Evolutionary conservation across 2,888 invertebrate genomes (phyloP).

Genomic region (Pemphredon lugubris): DNA sequence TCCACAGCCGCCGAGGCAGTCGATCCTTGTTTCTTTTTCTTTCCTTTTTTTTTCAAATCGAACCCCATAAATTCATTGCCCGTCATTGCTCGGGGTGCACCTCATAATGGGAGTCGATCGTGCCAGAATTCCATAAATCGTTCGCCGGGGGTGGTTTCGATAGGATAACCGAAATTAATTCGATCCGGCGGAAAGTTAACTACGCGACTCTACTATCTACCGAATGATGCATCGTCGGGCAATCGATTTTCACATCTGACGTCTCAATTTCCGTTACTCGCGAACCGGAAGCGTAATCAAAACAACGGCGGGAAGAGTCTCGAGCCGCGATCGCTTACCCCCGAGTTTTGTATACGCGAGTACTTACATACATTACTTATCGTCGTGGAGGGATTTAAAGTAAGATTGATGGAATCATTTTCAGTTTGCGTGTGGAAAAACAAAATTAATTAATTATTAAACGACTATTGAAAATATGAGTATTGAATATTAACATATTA

Average conservation of each 20-base stretch:
- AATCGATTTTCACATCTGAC: slow-evolving; percentile 13
- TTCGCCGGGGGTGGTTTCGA: slow-evolving; percentile 14
- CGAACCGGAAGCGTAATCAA: neutral
- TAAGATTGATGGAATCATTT: no score
- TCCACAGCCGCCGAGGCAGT: slow-evolving; percentile 5
- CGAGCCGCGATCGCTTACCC: no score
- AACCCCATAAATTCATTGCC: slow-evolving; percentile 43
- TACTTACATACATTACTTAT: no score
- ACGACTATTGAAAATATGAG: no score
- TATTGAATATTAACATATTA: no score
- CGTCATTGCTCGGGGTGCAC: slow-evolving; percentile 6
- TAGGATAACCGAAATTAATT: slow-evolving; percentile 32
- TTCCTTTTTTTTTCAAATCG: no score
- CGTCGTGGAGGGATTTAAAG: no score
- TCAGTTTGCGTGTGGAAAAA: no score
- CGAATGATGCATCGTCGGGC: slow-evolving; percentile 1
- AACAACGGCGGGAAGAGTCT: no score
- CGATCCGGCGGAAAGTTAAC: slow-evolving; percentile 11
- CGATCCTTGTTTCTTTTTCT: slow-evolving; percentile 37
- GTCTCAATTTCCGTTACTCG: slow-evolving; percentile 13
- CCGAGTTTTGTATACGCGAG: no score
- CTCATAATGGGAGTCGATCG: neutral
- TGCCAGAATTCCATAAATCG: slow-evolving; percentile 36
- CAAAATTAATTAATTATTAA: no score
- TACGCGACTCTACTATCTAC: slow-evolving; percentile 10